phyloP scores from a whole-genome alignment of 2,888 invertebrate genomes.

The Slavum lentiscoides region DNA sequence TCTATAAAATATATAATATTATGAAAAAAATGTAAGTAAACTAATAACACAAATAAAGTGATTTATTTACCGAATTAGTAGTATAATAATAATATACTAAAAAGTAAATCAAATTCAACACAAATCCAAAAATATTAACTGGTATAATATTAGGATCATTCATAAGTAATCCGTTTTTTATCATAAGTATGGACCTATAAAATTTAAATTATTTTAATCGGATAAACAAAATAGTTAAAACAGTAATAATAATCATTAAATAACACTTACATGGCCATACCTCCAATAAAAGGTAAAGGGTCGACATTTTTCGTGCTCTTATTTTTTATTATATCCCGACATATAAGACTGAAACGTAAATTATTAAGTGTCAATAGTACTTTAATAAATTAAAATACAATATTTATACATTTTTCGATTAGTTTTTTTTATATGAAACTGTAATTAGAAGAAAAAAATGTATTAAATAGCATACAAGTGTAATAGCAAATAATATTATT shows the following conservation, averaged over 20 bases:
- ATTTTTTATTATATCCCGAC: constrained; percentile 74
- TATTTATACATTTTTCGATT: not conserved
- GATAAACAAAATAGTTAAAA: not conserved
- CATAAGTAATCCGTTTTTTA: constrained; percentile 75
- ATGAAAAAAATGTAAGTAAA: not conserved
- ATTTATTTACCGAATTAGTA: constrained; percentile 60
- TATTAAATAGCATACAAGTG: no score
- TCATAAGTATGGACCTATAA: constrained; percentile 73
- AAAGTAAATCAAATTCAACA: constrained; percentile 71
- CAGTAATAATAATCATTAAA: not conserved
- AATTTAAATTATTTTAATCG: constrained; percentile 18
- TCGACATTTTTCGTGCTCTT: constrained; percentile 69
- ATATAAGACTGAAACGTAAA: constrained; percentile 64
- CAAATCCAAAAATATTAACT: constrained; percentile 76
- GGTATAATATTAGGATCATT: constrained; percentile 75
- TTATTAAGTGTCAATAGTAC: not conserved
- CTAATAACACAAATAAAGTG: not conserved
- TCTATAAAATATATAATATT: constrained; percentile 55
- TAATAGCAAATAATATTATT: no score
- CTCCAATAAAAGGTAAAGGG: constrained; percentile 75
- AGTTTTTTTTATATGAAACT: not conserved
- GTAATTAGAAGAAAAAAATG: no score
- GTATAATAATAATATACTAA: constrained; percentile 71
- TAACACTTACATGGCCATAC: constrained; percentile 73
- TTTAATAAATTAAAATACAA: not conserved